These are phyloP conservation scores for Hydrolagus colliei DNA, from an alignment of 2,797 vertebrate genomes.

Conservation along the genomic window DNA sequence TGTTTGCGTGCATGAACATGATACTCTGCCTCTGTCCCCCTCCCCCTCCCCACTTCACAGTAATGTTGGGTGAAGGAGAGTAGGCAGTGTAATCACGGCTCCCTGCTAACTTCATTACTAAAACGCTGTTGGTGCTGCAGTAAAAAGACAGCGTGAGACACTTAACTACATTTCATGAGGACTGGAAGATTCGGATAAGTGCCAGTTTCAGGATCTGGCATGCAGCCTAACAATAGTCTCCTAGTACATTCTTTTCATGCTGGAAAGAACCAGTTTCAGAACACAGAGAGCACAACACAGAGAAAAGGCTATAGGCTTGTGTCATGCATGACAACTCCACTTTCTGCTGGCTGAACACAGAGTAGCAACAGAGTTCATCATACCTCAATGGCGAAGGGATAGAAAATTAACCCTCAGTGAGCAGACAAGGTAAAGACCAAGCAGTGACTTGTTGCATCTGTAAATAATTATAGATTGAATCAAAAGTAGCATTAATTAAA, in stretches of 20 bases:
- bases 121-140: not conserved
- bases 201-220: not conserved
- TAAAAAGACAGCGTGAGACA: not conserved
- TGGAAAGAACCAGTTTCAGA: not conserved
- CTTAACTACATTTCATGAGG: not conserved
- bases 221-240: not conserved
- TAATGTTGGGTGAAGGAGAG: not conserved
- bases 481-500: constrained; percentile 4
- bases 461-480: constrained; percentile 14
- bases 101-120: not conserved
- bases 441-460: constrained; percentile 6
- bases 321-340: not conserved
- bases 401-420: too few species aligned
- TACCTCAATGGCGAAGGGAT: not conserved
- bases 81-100: not conserved
- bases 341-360: not conserved
- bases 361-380: not conserved
- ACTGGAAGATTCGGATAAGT: not conserved
- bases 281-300: not conserved
- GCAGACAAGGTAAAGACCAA: not conserved
- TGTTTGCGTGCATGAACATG: not conserved
- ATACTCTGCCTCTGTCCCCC: not conserved
- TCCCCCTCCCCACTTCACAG: not conserved
- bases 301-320: too few species aligned
- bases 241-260: not conserved